Evolutionary conservation across 2,113 vertebrate species (phyloP).

Genomic region (Narcine bancroftii): DNA sequence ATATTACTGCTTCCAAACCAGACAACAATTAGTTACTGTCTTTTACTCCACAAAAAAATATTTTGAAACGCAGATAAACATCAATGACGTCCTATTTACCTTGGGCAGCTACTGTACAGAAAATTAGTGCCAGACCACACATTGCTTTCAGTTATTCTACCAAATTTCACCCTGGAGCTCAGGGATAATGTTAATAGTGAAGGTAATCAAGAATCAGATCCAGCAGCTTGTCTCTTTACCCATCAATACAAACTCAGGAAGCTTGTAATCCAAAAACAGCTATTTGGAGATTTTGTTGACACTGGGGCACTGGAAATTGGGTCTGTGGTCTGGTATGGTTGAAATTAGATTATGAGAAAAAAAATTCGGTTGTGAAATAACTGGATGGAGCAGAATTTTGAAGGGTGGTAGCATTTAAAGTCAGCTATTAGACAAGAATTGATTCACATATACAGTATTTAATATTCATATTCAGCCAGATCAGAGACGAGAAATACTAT

Average conservation of each 20-base stretch:
- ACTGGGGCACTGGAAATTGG: background rate
- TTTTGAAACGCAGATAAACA: background rate
- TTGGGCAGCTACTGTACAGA: background rate
- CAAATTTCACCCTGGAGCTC: background rate
- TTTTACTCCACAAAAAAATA: slow-evolving; percentile 5
- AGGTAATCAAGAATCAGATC: background rate
- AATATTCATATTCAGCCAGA: background rate
- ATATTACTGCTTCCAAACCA: background rate
- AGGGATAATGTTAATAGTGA: slow-evolving; percentile 4
- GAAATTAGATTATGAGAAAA: background rate
- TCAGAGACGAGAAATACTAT: background rate
- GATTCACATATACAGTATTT: background rate
- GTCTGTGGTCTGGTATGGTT: background rate
- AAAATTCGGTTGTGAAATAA: background rate
- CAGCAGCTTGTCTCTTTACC: background rate
- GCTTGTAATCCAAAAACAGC: background rate
- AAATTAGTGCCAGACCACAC: slow-evolving; percentile 1
- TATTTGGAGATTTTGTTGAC: background rate
- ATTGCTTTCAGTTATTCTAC: background rate
- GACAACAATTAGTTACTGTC: slow-evolving; percentile 9
- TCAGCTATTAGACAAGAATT: background rate
- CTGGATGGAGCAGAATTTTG: background rate
- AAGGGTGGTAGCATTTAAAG: background rate
- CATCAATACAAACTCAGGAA: background rate
- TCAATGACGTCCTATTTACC: background rate